Conservation (phyloP, 2,797 vertebrate species). For the Pipistrellus nathusii region DNA sequence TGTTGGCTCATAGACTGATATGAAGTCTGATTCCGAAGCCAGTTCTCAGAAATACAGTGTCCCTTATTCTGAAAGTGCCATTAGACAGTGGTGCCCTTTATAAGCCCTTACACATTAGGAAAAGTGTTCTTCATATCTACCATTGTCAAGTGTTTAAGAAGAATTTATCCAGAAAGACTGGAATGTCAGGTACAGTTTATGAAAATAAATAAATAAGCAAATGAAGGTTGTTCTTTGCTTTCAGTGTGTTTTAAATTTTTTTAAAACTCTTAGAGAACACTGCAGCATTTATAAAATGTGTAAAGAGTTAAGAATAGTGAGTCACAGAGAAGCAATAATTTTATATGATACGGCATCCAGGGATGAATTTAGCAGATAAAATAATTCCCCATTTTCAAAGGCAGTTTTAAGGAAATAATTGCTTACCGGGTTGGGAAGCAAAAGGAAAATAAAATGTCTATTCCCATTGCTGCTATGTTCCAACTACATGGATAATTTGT, state of each 20-base stretch:
- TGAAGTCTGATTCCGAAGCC: not conserved
- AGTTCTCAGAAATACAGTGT: not conserved
- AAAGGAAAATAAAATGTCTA: constrained; percentile 51
- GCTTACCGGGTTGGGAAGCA: constrained; percentile 31
- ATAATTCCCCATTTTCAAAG: constrained; percentile 48
- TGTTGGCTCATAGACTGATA: not conserved
- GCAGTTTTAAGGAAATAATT: constrained; percentile 64
- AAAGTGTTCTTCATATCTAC: not conserved
- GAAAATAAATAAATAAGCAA: constrained; percentile 32
- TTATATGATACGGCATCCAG: constrained; percentile 30
- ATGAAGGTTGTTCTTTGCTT: constrained; percentile 2
- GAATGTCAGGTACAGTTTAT: not conserved
- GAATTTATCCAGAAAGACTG: not conserved
- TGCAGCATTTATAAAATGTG: not conserved
- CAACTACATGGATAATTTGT: not conserved
- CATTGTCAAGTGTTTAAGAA: not conserved
- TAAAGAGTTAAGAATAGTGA: constrained; percentile 45
- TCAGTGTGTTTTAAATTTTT: not conserved
- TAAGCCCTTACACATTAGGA: not conserved
- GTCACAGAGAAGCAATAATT: constrained; percentile 44
- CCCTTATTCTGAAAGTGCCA: not conserved
- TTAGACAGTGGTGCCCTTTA: not conserved
- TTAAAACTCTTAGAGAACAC: constrained; percentile 8
- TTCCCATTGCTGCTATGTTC: constrained; percentile 6
- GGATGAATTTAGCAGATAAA: constrained; percentile 52